Evolutionary conservation across 2,113 vertebrate genomes (phyloP), one percentile per base, ranked within the genome.

Genomic region (human (Homo sapiens)): DNA sequence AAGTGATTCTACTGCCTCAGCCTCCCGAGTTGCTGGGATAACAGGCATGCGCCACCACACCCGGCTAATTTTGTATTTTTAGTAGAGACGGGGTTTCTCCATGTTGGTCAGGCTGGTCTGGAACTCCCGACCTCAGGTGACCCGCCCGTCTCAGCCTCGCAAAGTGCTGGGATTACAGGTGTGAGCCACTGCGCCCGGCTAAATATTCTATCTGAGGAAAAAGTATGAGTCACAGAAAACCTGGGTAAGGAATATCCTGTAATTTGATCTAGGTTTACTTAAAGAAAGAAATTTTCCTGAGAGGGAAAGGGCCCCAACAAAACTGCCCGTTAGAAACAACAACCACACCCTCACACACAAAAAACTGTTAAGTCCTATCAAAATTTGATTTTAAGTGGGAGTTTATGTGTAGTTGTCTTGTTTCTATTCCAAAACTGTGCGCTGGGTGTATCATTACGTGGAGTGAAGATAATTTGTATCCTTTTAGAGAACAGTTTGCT

Each of bases 91-190:
- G 25, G 8, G 2, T 61, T 61, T 61, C 59, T 30, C 27, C 59
- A 61, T 61, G 10, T 61, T 61, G 10, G 27, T 61, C 59, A 30
- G 25, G 9, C 59, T 61, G 25, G 59, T 61, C 25, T 61, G 4
- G 3, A 12, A 61, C 10, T 61, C 59, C 25, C 25, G 4, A 61
- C 27, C 11, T 61, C 59, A 13, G 59, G 12, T 61, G 59, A 27
- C 27, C 25, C 11, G 2, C 59, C 4, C 0, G 0, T 27, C 25
- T 27, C 7, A 5, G 59, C 11, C 59, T 27, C 27, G 11, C 59
- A 61, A 61, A 61, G 59, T 27, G 25, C 27, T 61, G 4, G 59
- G 11, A 30, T 61, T 30, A 61, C 25, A 61, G 59, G 25, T 27
- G 4, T 30, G 25, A 61, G 59, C 59, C 59, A 61, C 27, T 1